Base-by-base conservation (phyloP, 2,797 vertebrate genomes). In the Cossypha niveicapilla region DNA sequence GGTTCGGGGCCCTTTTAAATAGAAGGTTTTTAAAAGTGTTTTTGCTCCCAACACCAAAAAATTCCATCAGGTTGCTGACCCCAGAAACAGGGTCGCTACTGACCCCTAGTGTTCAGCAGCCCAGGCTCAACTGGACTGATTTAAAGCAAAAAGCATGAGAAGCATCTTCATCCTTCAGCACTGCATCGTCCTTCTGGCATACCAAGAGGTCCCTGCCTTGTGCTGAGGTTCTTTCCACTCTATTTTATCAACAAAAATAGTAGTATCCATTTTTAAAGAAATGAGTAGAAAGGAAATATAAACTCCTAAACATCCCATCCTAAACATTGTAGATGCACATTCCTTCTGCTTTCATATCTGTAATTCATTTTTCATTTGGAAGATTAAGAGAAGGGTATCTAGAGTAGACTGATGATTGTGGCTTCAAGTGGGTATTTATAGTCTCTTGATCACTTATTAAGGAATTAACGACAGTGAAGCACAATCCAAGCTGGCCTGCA, bases 101-200 rank as follows among this genome's bases (percentile, higher is more conserved):
- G 93, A 94, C 96, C 93, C 77, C 95, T 96, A 94, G 94, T 62
- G 96, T 94, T 90, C 32, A 1, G 39, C 39, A 67, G 11, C 5
- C 67, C 83, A 17, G 48, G 5, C 61, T 76, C 51, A 35, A 42
- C 19, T 45, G 53, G 25, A 86, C 24, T 14, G 48, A 77, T 56
- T 41, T 11, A 48, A 6, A 48, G 53, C 61, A 86, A 91, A 80
- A 88, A 45, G 47, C 23, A 28, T 0, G 13, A 34, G 2, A 5
- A 75, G 51, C 4, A 53, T 30, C 22, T 11, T 44, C 78, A n/a
- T 23, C 62, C 44, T 67, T 71, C 41, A 25, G 37, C 57, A 44
- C 37, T 30, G 13, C 5, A 9, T 0, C 13, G 0, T 12, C 78
- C 17, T 65, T 62, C 48, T 42, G 42, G 51, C 22, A 19, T 0